Conservation (phyloP, 2,888 invertebrate species). For the Hyposoter didymator region DNA sequence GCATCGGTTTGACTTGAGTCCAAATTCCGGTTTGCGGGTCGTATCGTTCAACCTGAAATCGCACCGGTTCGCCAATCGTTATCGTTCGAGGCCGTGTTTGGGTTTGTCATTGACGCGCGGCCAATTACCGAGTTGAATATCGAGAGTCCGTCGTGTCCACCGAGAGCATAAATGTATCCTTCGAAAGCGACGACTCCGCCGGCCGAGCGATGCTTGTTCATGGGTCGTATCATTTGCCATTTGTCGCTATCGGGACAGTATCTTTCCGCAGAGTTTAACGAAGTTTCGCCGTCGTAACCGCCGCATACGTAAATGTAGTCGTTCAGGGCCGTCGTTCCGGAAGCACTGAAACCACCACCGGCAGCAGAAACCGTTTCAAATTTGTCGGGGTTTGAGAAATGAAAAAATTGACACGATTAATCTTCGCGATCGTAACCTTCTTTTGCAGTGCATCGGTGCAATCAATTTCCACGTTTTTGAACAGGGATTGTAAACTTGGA, state of each 20-base stretch:
- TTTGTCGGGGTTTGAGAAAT: too few species aligned
- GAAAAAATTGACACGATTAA: too few species aligned
- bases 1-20: constrained; percentile 91
- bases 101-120: too few species aligned
- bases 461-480: constrained; percentile 91
- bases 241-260: constrained; percentile 90
- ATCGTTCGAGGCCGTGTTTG: too few species aligned
- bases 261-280: constrained; percentile 92
- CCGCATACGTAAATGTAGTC: constrained; percentile 93
- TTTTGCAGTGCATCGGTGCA: constrained; percentile 91
- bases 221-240: constrained; percentile 90
- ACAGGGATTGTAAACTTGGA: constrained; percentile 93
- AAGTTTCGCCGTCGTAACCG: constrained; percentile 94
- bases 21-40: constrained; percentile 90
- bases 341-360: constrained; percentile 85
- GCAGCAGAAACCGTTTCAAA: too few species aligned
- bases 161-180: constrained; percentile 92
- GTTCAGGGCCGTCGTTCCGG: constrained; percentile 92
- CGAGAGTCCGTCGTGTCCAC: constrained; percentile 94
- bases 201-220: constrained; percentile 90
- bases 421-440: constrained; percentile 87
- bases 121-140: constrained; percentile 91
- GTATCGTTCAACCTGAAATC: constrained; percentile 89
- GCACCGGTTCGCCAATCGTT: too few species aligned
- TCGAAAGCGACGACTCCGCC: constrained; percentile 90